Conservation (phyloP, 2,888 invertebrate species). For the Aethes cnicana region DNA sequence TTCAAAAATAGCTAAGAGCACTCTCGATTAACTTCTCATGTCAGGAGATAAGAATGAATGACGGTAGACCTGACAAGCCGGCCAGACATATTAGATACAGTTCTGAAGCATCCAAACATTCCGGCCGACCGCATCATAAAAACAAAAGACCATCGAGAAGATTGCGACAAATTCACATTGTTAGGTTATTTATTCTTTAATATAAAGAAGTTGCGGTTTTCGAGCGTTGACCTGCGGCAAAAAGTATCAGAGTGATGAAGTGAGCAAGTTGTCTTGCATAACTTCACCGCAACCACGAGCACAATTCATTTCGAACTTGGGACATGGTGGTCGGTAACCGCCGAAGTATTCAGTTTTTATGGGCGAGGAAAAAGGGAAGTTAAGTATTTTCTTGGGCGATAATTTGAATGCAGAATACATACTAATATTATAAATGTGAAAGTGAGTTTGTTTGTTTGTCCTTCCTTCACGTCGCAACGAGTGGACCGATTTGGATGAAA, state of each 20-base stretch:
- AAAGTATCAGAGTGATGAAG: conserved; percentile 13
- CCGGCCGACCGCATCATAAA: conserved; percentile 32
- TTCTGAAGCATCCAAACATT: conserved; percentile 4
- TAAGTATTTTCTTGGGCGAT: too few species aligned
- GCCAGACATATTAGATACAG: conserved; percentile 6
- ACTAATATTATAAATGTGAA: too few species aligned
- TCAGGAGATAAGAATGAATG: too few species aligned
- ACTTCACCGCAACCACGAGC: conserved; percentile 13
- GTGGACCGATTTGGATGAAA: too few species aligned
- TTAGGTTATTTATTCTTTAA: conserved; percentile 38
- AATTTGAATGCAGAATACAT: too few species aligned
- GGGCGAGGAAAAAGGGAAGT: too few species aligned
- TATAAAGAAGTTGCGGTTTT: conserved; percentile 51
- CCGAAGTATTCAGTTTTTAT: background rate
- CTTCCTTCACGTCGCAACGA: too few species aligned
- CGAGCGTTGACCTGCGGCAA: conserved; percentile 48
- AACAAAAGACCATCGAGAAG: conserved; percentile 38
- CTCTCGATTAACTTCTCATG: too few species aligned
- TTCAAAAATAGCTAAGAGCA: too few species aligned
- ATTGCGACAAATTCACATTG: conserved; percentile 46
- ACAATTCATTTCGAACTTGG: background rate
- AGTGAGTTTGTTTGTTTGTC: too few species aligned
- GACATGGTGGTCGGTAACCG: too few species aligned
- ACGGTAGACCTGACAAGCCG: too few species aligned
- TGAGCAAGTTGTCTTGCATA: conserved; percentile 9